phyloP scores from a whole-genome alignment of 2,797 vertebrate genomes.

The Tolypeutes matacus region DNA sequence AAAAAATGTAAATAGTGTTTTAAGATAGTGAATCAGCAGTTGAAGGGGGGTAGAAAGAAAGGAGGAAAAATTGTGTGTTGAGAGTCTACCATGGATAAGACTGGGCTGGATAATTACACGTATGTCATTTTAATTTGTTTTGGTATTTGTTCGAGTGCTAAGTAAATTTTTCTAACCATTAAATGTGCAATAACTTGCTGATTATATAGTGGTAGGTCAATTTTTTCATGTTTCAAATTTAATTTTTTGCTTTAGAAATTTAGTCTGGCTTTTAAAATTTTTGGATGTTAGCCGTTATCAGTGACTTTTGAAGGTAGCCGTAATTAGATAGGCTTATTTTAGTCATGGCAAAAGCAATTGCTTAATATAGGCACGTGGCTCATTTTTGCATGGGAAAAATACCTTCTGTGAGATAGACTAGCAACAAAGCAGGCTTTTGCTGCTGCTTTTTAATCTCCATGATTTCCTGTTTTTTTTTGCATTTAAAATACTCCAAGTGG shows the following conservation, averaged over 20 bases:
- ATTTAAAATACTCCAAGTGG: not conserved
- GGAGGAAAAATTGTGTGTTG: not conserved
- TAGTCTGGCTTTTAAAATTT: not conserved
- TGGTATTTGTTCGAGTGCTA: not conserved
- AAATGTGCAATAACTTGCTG: not conserved
- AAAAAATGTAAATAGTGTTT: not conserved
- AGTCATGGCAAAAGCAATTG: not conserved
- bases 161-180: not conserved
- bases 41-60: not conserved
- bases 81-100: not conserved
- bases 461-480: not conserved
- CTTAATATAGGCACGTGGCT: not conserved
- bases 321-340: not conserved
- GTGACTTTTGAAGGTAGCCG: not conserved
- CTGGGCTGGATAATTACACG: not conserved
- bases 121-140: not conserved
- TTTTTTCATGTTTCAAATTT: not conserved
- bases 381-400: not conserved
- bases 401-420: not conserved
- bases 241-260: not conserved
- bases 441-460: slow-evolving; percentile 34
- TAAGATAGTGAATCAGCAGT: not conserved
- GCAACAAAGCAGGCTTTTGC: slow-evolving; percentile 32
- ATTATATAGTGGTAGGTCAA: not conserved
- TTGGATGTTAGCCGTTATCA: not conserved